phyloP scores from a whole-genome alignment of 2,888 invertebrate species.

The Ametastegia equiseti region DNA sequence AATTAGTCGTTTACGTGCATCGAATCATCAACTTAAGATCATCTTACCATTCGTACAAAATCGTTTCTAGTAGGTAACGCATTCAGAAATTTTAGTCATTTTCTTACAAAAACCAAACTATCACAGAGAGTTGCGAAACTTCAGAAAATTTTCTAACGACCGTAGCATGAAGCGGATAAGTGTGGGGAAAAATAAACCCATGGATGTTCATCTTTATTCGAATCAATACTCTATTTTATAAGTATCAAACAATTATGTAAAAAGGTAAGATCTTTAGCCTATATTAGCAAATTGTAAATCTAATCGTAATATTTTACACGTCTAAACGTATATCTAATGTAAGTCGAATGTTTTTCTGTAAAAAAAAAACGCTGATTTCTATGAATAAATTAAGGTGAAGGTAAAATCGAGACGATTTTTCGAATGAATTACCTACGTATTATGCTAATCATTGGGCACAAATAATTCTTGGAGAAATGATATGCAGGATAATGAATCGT shows the following conservation, averaged over 20 bases:
- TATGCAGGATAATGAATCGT: background rate
- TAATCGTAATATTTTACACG: background rate
- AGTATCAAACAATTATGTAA: background rate
- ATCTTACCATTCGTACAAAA: background rate
- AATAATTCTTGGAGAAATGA: background rate
- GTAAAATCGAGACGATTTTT: background rate
- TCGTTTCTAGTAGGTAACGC: no score
- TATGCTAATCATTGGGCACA: background rate
- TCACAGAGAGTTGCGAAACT: no score
- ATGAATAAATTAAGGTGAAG: slow-evolving; percentile 9
- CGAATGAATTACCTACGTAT: background rate
- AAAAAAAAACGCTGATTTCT: slow-evolving; percentile 21
- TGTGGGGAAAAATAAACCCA: background rate
- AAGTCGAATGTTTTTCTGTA: background rate
- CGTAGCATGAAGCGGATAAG: no score
- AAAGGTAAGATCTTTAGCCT: background rate
- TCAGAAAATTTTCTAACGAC: no score
- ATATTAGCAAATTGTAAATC: background rate
- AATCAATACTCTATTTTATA: background rate
- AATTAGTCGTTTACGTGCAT: background rate
- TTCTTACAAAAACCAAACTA: no score
- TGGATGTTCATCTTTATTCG: slow-evolving; percentile 11
- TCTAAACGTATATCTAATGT: background rate
- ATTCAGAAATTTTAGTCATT: no score
- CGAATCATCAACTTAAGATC: background rate